Conservation (phyloP, 2,113 vertebrate species). For the Syngnathoides biaculeatus region DNA sequence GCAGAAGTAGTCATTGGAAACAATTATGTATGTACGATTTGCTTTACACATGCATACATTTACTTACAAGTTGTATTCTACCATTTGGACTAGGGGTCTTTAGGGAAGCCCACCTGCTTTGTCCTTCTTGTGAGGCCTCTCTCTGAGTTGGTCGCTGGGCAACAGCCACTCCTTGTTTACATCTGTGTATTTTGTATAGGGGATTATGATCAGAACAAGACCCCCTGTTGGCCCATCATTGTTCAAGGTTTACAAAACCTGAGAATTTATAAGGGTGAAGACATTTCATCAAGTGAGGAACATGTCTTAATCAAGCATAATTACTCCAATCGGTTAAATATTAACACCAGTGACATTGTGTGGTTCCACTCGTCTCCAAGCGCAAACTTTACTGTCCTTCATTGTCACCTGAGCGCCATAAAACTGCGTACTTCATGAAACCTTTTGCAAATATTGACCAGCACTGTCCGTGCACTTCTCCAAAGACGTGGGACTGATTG, state of each 20-base stretch:
- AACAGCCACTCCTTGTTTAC: conserved; percentile 75
- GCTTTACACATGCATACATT: not conserved
- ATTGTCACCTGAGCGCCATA: conserved; percentile 49
- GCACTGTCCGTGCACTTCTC: conserved; percentile 14
- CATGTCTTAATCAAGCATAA: not conserved
- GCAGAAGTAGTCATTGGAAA: not conserved
- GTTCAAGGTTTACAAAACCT: conserved; percentile 22
- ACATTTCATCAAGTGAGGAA: not conserved
- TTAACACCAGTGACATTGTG: conserved; percentile 23
- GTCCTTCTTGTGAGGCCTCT: conserved; percentile 37
- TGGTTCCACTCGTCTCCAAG: conserved; percentile 24
- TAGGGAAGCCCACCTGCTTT: conserved; percentile 39
- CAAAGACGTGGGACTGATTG: not conserved
- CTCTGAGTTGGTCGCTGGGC: conserved; percentile 57
- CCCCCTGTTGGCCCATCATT: conserved; percentile 25
- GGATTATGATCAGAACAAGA: conserved; percentile 57
- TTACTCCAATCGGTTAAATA: conserved; percentile 24
- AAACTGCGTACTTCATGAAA: conserved; percentile 59
- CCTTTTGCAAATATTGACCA: conserved; percentile 70
- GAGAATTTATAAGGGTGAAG: not conserved
- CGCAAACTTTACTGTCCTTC: conserved; percentile 53
- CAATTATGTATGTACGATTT: not conserved
- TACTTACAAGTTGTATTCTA: not conserved
- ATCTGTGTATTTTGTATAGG: conserved; percentile 64
- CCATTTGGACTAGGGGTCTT: not conserved